phyloP scores from a whole-genome alignment of 2,113 vertebrate species.

The Stigmatopora argus region DNA sequence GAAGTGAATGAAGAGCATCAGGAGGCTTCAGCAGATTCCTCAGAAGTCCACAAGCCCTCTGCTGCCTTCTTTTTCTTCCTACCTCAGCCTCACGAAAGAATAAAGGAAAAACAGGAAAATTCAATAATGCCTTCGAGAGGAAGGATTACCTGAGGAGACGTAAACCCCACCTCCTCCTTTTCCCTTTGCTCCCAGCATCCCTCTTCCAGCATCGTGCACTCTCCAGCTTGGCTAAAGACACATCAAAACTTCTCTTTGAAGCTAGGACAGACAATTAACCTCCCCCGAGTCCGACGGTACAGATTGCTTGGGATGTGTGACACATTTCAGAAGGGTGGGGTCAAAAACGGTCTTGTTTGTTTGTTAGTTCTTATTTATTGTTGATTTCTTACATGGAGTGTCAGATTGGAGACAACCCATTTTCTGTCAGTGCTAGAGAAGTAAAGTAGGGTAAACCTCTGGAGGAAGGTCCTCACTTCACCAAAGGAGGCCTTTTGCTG shows the following conservation, averaged over 20 bases:
- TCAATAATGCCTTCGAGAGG: slow-evolving; percentile 80
- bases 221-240: slow-evolving; percentile 75
- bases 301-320: slow-evolving; percentile 69
- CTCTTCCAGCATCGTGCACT: slow-evolving; percentile 43
- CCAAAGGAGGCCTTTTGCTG: slow-evolving; percentile 60
- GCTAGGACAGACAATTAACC: slow-evolving; percentile 75
- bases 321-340: slow-evolving; percentile 43
- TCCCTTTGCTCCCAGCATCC: slow-evolving; percentile 45
- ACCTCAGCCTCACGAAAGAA: slow-evolving; percentile 70
- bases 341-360: slow-evolving; percentile 21
- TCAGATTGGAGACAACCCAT: slow-evolving; percentile 73
- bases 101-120: slow-evolving; percentile 78
- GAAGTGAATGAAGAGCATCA: slow-evolving; percentile 81
- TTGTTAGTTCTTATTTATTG: slow-evolving; percentile 68
- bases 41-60: slow-evolving; percentile 64
- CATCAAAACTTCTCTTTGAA: slow-evolving; percentile 80
- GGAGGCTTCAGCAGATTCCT: slow-evolving; percentile 68
- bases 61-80: slow-evolving; percentile 40
- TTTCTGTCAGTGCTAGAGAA: slow-evolving; percentile 73
- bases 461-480: slow-evolving; percentile 62
- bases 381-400: slow-evolving; percentile 70
- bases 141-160: slow-evolving; percentile 78
- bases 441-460: slow-evolving; percentile 73
- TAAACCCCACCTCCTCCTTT: slow-evolving; percentile 51
- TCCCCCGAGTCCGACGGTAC: slow-evolving; percentile 66